Evolutionary conservation across 2,113 vertebrate genomes (phyloP), one percentile per base, ranked within the genome.

Genomic region (Rhabdornis inornatus): DNA sequence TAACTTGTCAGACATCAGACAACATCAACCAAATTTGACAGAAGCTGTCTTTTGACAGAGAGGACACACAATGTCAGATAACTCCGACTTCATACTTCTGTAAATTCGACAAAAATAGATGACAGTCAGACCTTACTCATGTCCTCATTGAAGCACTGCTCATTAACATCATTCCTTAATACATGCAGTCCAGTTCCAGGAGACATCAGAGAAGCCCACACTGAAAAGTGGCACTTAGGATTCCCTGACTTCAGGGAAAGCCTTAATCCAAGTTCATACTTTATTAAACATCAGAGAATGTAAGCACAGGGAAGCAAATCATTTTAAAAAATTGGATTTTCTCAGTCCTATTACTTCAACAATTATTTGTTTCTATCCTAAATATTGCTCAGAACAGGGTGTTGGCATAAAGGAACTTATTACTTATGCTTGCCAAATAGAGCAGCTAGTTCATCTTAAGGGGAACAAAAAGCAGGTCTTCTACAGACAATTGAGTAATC

Each of bases 301-400:
- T 61, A 69, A 83, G 20, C 19, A 44, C 40, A 81, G 30, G 3
- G 2, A 17, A 87, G 2, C 28, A 83, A 12, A 42, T 42, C 40
- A 42, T 42, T 42, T 13, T 15, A 44, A 52, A 14, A 35, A 23
- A 2, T 1, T 0, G 0, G 3, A 8, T 7, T 53, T 92, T 56
- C 40, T 66, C 55, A 61, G 16, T 70, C 47, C 56, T 10, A n/a
- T 31, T 66, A 40, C 30, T 60, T 72, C 24, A 52, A 14, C 39
- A 75, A 49, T n/a, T 66, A 65, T 28, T 66, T 93, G 8, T 13
- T 60, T 68, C 35, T 78, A 16, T 49, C 37, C 39, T 90, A 85
- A 84, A 27, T 70, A 78, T 7, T 75, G 56, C 45, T 56, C 42
- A 84, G 52, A 92, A 49, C 19, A 71, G 24, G 13, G n/a, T 66